Evolutionary conservation across 64 coral and sea anemone genomes (phyloP).

Genomic region (Stichodactyla helianthus): DNA sequence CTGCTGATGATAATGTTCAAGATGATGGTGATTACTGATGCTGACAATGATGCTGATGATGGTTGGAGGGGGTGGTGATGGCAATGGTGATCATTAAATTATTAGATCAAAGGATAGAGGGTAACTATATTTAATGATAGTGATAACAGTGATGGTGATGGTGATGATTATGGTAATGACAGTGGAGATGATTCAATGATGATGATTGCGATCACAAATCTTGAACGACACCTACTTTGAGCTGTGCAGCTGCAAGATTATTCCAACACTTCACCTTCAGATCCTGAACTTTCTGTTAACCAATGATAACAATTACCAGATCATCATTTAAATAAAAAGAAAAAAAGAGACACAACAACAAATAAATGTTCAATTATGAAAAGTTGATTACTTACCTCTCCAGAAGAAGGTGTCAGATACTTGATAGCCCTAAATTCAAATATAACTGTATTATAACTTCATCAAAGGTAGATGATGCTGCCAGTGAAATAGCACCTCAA

Average conservation of each 20-base stretch:
- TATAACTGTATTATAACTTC: too few relatives aligned
- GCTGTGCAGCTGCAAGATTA: constrained; percentile 79
- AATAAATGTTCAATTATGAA: not conserved
- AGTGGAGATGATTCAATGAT: not conserved
- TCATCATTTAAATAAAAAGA: too few relatives aligned
- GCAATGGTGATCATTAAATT: not conserved
- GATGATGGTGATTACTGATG: not conserved
- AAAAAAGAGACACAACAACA: not conserved
- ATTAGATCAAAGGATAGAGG: not conserved
- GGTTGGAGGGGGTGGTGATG: not conserved
- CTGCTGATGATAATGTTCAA: too few relatives aligned
- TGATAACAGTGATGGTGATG: too few relatives aligned
- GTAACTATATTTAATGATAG: too few relatives aligned
- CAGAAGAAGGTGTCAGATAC: constrained; percentile 66
- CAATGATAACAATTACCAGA: not conserved
- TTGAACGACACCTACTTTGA: constrained; percentile 43
- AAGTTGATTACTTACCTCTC: constrained; percentile 27
- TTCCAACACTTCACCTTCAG: constrained; percentile 81
- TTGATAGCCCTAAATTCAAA: constrained; percentile 54
- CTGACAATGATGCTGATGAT: not conserved
- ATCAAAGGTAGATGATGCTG: too few relatives aligned
- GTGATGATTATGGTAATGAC: not conserved
- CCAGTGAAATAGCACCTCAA: too few relatives aligned
- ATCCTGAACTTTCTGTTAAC: constrained; percentile 53
- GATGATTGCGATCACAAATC: not conserved